These are phyloP conservation scores for Mellivora capensis DNA, from an alignment of 2,113 vertebrate species.

Conservation along the genomic window DNA sequence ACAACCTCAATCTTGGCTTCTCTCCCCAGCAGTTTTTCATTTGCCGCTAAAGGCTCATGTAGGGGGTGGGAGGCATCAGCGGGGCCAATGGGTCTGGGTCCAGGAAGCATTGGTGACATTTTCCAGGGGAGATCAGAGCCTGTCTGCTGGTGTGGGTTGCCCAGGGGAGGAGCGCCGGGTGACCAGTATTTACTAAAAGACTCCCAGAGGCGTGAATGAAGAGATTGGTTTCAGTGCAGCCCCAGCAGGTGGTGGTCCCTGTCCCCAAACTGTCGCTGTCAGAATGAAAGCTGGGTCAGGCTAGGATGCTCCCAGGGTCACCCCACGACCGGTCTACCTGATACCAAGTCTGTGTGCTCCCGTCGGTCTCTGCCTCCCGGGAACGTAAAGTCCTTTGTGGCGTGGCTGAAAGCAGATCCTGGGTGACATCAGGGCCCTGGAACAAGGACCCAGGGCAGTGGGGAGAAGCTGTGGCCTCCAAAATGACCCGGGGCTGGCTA, in stretches of 20 bases:
- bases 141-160: too few relatives aligned
- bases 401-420: neutral
- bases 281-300: neutral
- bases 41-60: too few relatives aligned
- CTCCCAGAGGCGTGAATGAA: too few relatives aligned
- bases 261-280: fast-evolving
- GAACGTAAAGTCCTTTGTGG: neutral
- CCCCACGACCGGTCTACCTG: fast-evolving
- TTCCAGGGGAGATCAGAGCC: neutral
- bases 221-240: fast-evolving
- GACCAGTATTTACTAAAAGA: fast-evolving
- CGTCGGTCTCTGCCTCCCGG: fast-evolving
- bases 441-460: neutral
- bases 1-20: fast-evolving
- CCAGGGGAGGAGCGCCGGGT: fast-evolving
- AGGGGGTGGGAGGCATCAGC: fast-evolving
- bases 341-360: neutral
- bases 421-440: neutral
- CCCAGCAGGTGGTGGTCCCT: neutral
- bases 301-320: neutral
- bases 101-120: neutral
- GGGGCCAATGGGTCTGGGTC: fast-evolving
- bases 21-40: fast-evolving
- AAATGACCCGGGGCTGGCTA: fast-evolving
- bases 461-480: neutral